Conservation (phyloP, 2,113 vertebrate genomes). For the Ciconia stormi region DNA sequence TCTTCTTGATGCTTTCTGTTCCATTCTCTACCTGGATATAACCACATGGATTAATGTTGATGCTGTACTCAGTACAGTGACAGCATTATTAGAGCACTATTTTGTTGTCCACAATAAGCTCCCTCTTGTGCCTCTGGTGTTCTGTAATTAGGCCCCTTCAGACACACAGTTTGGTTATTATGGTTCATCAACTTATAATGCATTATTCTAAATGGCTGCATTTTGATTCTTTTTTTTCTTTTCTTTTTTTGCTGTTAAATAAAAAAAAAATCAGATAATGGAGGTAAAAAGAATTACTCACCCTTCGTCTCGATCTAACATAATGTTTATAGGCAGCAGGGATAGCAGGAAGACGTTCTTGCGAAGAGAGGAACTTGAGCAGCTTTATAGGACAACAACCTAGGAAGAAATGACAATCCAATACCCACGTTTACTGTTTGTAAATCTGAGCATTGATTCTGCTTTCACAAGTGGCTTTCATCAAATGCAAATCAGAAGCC, state of each 20-base stretch:
- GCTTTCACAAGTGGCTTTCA: constrained; percentile 70
- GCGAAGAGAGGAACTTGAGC: constrained; percentile 32
- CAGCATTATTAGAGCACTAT: constrained; percentile 28
- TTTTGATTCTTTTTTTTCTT: neutral
- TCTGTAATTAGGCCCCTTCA: constrained; percentile 56
- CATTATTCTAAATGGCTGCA: constrained; percentile 30
- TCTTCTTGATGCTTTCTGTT: neutral
- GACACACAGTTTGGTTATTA: constrained; percentile 40
- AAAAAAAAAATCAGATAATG: neutral
- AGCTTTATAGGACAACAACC: constrained; percentile 56
- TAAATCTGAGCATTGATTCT: constrained; percentile 68
- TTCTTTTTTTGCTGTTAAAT: neutral
- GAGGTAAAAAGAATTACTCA: constrained; percentile 45
- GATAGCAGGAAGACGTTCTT: constrained; percentile 27
- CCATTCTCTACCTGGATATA: constrained; percentile 1
- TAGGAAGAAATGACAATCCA: constrained; percentile 63
- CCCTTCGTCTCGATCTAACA: constrained; percentile 65
- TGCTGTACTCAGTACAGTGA: neutral
- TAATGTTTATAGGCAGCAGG: neutral
- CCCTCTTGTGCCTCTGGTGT: constrained; percentile 27
- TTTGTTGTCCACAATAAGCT: constrained; percentile 49
- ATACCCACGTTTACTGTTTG: constrained; percentile 64
- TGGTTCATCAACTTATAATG: constrained; percentile 45
- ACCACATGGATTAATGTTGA: neutral
- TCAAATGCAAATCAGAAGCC: constrained; percentile 71